Evolutionary conservation across 2,797 vertebrate genomes (phyloP).

Genomic region (Heteromormyrus szaboi): DNA sequence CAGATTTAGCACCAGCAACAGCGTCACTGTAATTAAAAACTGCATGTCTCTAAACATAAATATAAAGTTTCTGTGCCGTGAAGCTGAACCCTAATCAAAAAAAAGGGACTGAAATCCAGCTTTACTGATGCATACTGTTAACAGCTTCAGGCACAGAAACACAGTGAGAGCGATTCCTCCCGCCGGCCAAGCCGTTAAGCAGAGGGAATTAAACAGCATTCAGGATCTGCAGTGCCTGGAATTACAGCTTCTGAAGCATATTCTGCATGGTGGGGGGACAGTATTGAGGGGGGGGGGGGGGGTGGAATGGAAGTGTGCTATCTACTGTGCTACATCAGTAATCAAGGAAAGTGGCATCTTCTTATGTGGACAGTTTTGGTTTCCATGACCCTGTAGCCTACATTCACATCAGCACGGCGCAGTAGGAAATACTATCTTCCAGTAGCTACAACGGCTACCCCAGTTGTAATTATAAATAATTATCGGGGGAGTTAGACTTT

Average conservation of each 20-base stretch:
- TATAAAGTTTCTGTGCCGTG: conserved; percentile 49
- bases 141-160: conserved; percentile 73
- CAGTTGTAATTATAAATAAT: not conserved
- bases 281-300: conserved; percentile 51
- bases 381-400: conserved; percentile 25
- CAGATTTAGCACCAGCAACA: conserved; percentile 45
- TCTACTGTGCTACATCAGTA: not conserved
- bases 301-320: conserved; percentile 66
- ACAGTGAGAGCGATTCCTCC: conserved; percentile 67
- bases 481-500: not conserved
- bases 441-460: not conserved
- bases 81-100: not conserved
- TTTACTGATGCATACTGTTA: conserved; percentile 63
- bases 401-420: conserved; percentile 36
- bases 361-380: conserved; percentile 35
- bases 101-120: conserved; percentile 44
- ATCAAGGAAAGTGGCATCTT: conserved; percentile 16
- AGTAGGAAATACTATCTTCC: conserved; percentile 8
- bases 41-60: conserved; percentile 51
- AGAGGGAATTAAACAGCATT: conserved; percentile 67
- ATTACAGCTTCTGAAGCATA: conserved; percentile 60
- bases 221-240: conserved; percentile 54
- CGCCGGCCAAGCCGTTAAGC: conserved; percentile 63
- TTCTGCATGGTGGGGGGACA: conserved; percentile 65
- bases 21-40: conserved; percentile 59